Conservation (phyloP, 2,113 vertebrate species). For the Tachysurus vachellii region DNA sequence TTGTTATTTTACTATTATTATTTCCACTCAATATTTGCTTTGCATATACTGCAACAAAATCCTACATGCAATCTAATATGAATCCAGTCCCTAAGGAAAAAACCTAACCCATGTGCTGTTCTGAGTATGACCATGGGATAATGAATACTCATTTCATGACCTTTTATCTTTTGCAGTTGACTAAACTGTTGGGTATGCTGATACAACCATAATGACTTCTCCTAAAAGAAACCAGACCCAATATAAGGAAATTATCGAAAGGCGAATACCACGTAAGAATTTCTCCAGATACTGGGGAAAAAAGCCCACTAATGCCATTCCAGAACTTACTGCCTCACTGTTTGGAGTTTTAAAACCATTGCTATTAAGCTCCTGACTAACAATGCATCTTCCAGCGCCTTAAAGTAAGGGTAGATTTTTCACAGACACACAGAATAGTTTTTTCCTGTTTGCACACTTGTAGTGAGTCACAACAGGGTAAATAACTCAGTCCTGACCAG, state of each 20-base stretch:
- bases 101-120: constrained; percentile 3
- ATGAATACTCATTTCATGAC: constrained; percentile 20
- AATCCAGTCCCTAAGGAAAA: constrained; percentile 15
- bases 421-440: background rate
- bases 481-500: background rate
- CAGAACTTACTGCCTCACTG: background rate
- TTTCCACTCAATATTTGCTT: background rate
- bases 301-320: background rate
- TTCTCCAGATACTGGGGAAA: background rate
- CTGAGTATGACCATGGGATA: constrained; percentile 14
- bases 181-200: background rate
- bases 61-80: background rate
- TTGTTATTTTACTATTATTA: background rate
- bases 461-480: background rate
- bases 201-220: constrained; percentile 3
- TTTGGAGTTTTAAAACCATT: background rate
- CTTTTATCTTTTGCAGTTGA: background rate
- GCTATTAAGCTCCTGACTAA: background rate
- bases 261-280: background rate
- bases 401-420: background rate
- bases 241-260: background rate
- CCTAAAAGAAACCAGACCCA: constrained; percentile 23
- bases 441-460: background rate
- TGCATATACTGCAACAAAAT: background rate
- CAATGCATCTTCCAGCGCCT: background rate